Evolutionary conservation across 64 coral and sea anemone genomes (phyloP).

Genomic region (Porites lutea): DNA sequence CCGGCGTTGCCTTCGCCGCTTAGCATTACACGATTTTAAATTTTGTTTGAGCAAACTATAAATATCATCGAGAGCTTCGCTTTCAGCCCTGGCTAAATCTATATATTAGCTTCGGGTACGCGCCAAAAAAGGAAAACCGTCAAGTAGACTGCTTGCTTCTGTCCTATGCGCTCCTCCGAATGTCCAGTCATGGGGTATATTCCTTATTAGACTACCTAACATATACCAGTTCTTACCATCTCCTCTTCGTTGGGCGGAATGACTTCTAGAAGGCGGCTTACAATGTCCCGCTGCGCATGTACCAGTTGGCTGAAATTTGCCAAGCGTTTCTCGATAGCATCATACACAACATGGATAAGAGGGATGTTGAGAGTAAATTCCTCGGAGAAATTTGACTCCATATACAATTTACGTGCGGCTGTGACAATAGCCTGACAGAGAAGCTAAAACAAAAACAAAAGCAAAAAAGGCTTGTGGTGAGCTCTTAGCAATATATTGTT

Average conservation of each 20-base stretch:
- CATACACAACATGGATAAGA: slow-evolving; percentile 38
- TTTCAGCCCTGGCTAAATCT: no score
- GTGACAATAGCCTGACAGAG: slow-evolving; percentile 31
- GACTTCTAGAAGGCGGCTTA: slow-evolving; percentile 10
- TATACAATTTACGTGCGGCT: slow-evolving; percentile 25
- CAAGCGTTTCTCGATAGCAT: slow-evolving; percentile 40
- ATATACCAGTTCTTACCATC: slow-evolving; percentile 22
- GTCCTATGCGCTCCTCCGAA: no score
- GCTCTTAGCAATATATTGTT: no score
- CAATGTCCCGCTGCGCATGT: slow-evolving; percentile 33
- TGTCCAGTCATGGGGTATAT: no score
- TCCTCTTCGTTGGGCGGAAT: slow-evolving; percentile 35
- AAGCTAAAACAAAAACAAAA: neutral
- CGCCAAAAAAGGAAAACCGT: no score
- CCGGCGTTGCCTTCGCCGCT: no score
- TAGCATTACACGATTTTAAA: no score
- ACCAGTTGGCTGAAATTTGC: slow-evolving; percentile 52
- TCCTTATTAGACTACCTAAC: no score
- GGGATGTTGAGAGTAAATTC: slow-evolving; percentile 30
- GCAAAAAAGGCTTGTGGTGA: neutral
- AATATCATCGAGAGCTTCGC: no score
- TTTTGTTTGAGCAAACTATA: no score
- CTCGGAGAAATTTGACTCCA: neutral
- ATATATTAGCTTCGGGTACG: no score
- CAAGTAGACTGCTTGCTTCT: no score